Evolutionary conservation across 2,888 invertebrate genomes (phyloP).

Genomic region (Lasioglossum leucozonium): DNA sequence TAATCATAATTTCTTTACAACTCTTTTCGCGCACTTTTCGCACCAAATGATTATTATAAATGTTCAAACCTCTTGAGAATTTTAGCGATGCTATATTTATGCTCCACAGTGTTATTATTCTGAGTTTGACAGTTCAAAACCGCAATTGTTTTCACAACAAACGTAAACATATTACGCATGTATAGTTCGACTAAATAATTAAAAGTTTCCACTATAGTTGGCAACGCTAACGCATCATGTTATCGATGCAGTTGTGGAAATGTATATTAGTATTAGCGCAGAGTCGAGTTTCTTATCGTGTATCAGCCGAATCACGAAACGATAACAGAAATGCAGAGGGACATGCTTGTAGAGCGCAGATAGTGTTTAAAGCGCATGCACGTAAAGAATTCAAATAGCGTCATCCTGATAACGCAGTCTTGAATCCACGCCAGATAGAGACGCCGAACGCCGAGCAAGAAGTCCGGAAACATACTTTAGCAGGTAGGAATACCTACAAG

Average conservation of each 20-base stretch:
- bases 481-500: slow-evolving; percentile 21
- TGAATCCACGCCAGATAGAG: not conserved
- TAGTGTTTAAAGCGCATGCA: slow-evolving; percentile 5
- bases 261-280: not conserved
- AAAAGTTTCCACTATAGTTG: not conserved
- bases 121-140: no score
- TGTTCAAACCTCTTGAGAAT: no score
- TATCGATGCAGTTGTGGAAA: not conserved
- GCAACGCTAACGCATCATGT: not conserved
- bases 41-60: no score
- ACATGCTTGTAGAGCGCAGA: not conserved
- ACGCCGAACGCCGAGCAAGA: not conserved
- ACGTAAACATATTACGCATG: not conserved
- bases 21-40: no score
- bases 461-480: slow-evolving; percentile 22
- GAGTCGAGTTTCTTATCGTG: slow-evolving; percentile 7
- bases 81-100: not conserved
- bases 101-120: no score
- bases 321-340: not conserved
- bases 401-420: slow-evolving; percentile 40
- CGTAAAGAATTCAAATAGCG: slow-evolving; percentile 30
- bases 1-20: no score
- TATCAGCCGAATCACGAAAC: not conserved
- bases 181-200: not conserved
- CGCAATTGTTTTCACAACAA: no score